Evolutionary conservation across 2,113 vertebrate species (phyloP).

Genomic region (Phasianus colchicus): DNA sequence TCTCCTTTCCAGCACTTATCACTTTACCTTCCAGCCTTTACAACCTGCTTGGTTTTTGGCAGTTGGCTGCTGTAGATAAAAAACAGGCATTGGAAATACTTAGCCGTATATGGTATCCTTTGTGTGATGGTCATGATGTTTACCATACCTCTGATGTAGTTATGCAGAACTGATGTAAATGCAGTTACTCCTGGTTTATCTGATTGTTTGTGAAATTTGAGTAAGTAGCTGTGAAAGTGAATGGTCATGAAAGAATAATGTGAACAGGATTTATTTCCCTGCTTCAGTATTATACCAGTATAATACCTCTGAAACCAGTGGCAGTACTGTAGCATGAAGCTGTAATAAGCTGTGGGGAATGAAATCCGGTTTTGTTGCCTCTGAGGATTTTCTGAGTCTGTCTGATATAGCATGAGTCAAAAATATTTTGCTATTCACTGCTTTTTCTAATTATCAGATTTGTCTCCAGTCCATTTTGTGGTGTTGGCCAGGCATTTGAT

Average conservation of each 20-base stretch:
- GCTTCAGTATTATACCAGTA: neutral
- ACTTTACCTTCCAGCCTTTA: neutral
- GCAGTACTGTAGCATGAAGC: neutral
- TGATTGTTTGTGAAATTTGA: neutral
- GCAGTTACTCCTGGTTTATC: neutral
- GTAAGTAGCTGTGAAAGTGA: neutral
- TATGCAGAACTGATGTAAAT: neutral
- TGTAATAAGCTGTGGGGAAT: neutral
- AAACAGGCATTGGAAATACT: neutral
- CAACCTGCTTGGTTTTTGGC: slow-evolving; percentile 30
- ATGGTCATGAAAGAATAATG: neutral
- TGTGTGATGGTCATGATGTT: neutral
- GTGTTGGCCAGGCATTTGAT: slow-evolving; percentile 73
- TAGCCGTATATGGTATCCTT: slow-evolving; percentile 48
- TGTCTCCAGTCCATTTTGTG: slow-evolving; percentile 80
- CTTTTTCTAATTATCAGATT: slow-evolving; percentile 83
- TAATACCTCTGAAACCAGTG: neutral
- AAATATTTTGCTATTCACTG: slow-evolving; percentile 80
- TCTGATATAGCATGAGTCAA: slow-evolving; percentile 79
- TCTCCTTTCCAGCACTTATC: neutral
- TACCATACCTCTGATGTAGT: neutral
- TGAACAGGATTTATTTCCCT: neutral
- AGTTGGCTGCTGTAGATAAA: slow-evolving; percentile 12
- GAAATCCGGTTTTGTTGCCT: slow-evolving; percentile 32
- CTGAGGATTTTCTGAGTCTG: slow-evolving; percentile 61